Evolutionary conservation across 2,797 vertebrate genomes (phyloP), one percentile per base, ranked within the genome.

Genomic region (Toxotes lorentzi): DNA sequence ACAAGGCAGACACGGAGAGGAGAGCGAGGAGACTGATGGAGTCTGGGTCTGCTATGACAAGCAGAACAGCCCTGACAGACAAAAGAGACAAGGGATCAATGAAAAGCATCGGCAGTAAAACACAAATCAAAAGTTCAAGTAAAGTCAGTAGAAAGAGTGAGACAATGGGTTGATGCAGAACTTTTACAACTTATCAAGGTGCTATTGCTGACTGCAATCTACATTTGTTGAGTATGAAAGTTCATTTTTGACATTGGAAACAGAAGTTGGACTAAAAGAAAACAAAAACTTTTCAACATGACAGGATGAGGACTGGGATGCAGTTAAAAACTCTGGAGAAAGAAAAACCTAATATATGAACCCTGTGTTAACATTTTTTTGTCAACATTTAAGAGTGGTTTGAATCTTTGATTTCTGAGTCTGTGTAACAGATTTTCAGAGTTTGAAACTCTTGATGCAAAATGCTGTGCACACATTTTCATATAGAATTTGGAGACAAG

Each of bases 1-100:
- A 96, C 86, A 96, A 94, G 75, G 84, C 71, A 6, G 72, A 88
- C 80, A 92, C 92, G 0, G 83, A 92, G 77, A 90, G 80, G 74
- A 91, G 93, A 86, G 90, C 88, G 1, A 73, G 78, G 82, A 75
- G 64, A 40, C 76, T 88, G 63, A 73, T 83, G 78, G 88, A 89
- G 75, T 83, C 65, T 1, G 30, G 78, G 51, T 89, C 76, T 30
- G 81, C 73, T 5, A 9, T 82, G 56, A 86, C 77, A 0, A 86
- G 70, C 59, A 81, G 73, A 43, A 84, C 84, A 30, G 82, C 84
- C 51, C 34, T 76, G 63, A 81, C 69, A 16, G 86, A 92, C 69
- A 90, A 74, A 70, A 84, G 79, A 84, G 82, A 83, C 38, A 82
- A 67, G 45, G 19, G 5, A 11, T 83, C 86, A 0, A 19, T 85